These are phyloP conservation scores for Megamerina dolium DNA, from an alignment of 2,888 invertebrate species.

Conservation along the genomic window DNA sequence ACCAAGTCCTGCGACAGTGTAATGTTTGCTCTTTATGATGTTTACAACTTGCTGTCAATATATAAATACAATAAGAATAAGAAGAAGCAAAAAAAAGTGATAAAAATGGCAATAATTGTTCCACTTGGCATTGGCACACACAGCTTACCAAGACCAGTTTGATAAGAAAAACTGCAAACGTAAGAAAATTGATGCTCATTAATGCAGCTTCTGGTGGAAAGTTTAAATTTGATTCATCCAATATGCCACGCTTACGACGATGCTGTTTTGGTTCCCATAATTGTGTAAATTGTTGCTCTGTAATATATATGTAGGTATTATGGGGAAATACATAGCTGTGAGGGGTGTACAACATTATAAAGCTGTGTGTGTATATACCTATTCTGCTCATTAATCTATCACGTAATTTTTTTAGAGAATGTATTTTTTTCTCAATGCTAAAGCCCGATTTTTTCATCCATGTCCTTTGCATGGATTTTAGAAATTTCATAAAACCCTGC, in stretches of 20 bases:
- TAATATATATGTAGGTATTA: slow-evolving; percentile 2
- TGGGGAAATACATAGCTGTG: too few relatives aligned
- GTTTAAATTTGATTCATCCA: slow-evolving; percentile 57
- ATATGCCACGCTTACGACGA: slow-evolving; percentile 35
- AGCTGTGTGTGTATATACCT: slow-evolving; percentile 49
- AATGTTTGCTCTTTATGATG: slow-evolving; percentile 58
- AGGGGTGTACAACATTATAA: not conserved
- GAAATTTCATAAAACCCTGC: slow-evolving; percentile 39
- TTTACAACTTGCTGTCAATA: slow-evolving; percentile 68
- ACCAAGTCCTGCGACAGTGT: slow-evolving; percentile 37
- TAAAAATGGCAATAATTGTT: slow-evolving; percentile 3
- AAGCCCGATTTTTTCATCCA: slow-evolving; percentile 38
- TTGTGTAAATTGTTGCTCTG: slow-evolving; percentile 52
- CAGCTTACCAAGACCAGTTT: slow-evolving; percentile 64
- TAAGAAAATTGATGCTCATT: slow-evolving; percentile 77
- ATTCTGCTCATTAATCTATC: slow-evolving; percentile 60
- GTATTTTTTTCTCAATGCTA: slow-evolving; percentile 42
- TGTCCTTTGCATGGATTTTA: slow-evolving; percentile 37
- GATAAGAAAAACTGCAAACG: slow-evolving; percentile 78
- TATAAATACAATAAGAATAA: too few relatives aligned
- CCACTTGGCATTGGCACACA: too few relatives aligned
- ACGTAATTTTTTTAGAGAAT: slow-evolving; percentile 35
- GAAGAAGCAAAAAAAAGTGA: slow-evolving; percentile 31
- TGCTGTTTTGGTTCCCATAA: slow-evolving; percentile 48
- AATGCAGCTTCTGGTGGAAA: slow-evolving; percentile 78